Percentiles rank a stretch among this genome's conserved stretches.
These are phyloP conservation scores for Spisula solida DNA, from an alignment of 2,888 invertebrate species.

Conservation along the genomic window DNA sequence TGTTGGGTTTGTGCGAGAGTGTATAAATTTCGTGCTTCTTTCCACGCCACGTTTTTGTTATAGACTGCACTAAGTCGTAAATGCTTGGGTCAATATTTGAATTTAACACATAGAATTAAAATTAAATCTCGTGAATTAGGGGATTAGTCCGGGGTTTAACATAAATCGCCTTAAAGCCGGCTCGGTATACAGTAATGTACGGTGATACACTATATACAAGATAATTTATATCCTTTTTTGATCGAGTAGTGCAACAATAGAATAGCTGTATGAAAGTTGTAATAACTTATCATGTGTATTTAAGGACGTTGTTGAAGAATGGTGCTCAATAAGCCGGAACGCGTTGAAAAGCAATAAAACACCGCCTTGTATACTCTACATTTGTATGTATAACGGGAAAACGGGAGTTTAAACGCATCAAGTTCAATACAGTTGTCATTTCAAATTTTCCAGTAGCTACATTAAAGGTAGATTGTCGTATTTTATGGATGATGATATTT, in stretches of 20 bases:
- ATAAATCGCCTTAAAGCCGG: slow-evolving; percentile 42
- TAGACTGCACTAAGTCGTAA: slow-evolving; percentile 27
- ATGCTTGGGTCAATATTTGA: slow-evolving; percentile 41
- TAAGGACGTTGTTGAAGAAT: slow-evolving; percentile 45
- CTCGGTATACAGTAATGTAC: slow-evolving; percentile 15
- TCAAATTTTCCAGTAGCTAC: slow-evolving; percentile 20
- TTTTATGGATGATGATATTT: neutral
- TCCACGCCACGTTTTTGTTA: neutral
- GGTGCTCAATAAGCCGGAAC: slow-evolving; percentile 58
- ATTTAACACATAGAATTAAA: slow-evolving; percentile 40
- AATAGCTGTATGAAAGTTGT: slow-evolving; percentile 26
- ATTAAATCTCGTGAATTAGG: slow-evolving; percentile 47
- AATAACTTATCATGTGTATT: slow-evolving; percentile 45
- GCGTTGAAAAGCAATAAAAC: slow-evolving; percentile 57
- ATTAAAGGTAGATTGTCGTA: neutral
- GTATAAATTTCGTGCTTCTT: slow-evolving; percentile 8
- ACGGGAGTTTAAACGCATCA: slow-evolving; percentile 51
- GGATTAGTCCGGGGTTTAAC: slow-evolving; percentile 42
- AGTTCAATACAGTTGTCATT: slow-evolving; percentile 42
- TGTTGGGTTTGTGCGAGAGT: neutral
- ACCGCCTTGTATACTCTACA: slow-evolving; percentile 30
- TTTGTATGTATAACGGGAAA: slow-evolving; percentile 38
- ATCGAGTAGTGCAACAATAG: slow-evolving; percentile 37
- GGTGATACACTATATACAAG: slow-evolving; percentile 37
- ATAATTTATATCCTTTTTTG: slow-evolving; percentile 47